phyloP scores from a whole-genome alignment of 1,140 invertebrate genomes.

The Chrysoperla carnea region DNA sequence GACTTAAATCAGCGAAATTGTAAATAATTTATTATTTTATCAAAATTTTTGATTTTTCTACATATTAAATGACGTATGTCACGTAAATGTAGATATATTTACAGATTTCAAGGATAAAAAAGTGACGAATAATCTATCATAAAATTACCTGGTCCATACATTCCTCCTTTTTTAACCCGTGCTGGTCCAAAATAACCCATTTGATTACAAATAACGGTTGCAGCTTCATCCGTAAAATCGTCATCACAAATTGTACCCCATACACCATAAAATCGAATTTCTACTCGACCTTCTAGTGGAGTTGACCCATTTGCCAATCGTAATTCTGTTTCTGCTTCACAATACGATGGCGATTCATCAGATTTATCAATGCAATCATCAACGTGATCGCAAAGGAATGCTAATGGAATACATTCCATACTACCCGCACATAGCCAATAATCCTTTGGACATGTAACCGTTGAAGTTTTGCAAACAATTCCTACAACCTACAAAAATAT shows the following conservation, averaged over 20 bases:
- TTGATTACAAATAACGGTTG: conserved; percentile 42
- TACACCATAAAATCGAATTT: conserved; percentile 45
- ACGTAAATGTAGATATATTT: no score
- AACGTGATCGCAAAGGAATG: conserved; percentile 49
- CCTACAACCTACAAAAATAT: conserved; percentile 31
- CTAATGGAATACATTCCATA: conserved; percentile 39
- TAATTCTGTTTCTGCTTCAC: conserved; percentile 38
- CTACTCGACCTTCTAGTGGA: conserved; percentile 41
- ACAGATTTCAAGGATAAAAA: no score
- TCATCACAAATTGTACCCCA: conserved; percentile 73
- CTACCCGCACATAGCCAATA: conserved; percentile 45
- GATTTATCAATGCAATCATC: conserved; percentile 49
- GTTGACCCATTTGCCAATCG: conserved; percentile 38
- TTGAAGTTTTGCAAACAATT: conserved; percentile 39
- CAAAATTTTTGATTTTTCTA: no score
- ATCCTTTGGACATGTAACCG: conserved; percentile 33
- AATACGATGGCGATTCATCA: conserved; percentile 40
- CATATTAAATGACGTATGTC: no score
- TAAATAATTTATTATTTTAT: no score
- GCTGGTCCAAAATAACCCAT: conserved; percentile 38
- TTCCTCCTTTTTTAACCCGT: conserved; percentile 28
- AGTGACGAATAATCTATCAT: no score
- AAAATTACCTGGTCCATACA: conserved; percentile 23
- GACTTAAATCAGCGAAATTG: no score
- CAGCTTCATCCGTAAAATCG: conserved; percentile 45